Conservation (phyloP, 2,888 invertebrate genomes). For the Globia sparganii region DNA sequence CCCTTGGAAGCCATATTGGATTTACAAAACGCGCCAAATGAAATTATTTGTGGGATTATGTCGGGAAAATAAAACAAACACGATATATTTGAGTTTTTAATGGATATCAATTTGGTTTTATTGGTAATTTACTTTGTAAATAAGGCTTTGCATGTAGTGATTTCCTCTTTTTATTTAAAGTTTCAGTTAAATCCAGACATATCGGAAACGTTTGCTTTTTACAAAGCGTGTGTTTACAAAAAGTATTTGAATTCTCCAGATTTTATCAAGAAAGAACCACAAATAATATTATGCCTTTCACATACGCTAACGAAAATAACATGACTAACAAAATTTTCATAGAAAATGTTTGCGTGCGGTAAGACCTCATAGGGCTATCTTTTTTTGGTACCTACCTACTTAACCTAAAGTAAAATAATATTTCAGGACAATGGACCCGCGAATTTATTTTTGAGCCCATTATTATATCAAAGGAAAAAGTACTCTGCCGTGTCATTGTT, state of each 20-base stretch:
- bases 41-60: slow-evolving; percentile 67
- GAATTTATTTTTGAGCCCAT: slow-evolving; percentile 51
- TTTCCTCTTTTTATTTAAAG: neutral
- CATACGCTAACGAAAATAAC: slow-evolving; percentile 46
- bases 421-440: slow-evolving; percentile 47
- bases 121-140: slow-evolving; percentile 36
- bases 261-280: slow-evolving; percentile 17
- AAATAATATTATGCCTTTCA: slow-evolving; percentile 24
- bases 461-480: slow-evolving; percentile 46
- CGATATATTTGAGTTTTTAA: slow-evolving; percentile 42
- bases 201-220: neutral
- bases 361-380: slow-evolving; percentile 32
- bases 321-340: slow-evolving; percentile 30
- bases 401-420: slow-evolving; percentile 23
- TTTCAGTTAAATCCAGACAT: slow-evolving; percentile 4
- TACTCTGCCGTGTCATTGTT: slow-evolving; percentile 55
- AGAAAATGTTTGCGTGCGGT: slow-evolving; percentile 40
- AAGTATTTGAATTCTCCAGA: slow-evolving; percentile 1
- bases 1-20: slow-evolving; percentile 71
- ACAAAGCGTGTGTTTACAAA: slow-evolving; percentile 6
- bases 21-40: slow-evolving; percentile 69
- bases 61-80: slow-evolving; percentile 65
- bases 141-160: slow-evolving; percentile 11
- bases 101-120: slow-evolving; percentile 43
- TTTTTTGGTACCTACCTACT: slow-evolving; percentile 17